These are phyloP conservation scores for Eristalis arbustorum DNA, from an alignment of 2,888 invertebrate species.

Conservation along the genomic window DNA sequence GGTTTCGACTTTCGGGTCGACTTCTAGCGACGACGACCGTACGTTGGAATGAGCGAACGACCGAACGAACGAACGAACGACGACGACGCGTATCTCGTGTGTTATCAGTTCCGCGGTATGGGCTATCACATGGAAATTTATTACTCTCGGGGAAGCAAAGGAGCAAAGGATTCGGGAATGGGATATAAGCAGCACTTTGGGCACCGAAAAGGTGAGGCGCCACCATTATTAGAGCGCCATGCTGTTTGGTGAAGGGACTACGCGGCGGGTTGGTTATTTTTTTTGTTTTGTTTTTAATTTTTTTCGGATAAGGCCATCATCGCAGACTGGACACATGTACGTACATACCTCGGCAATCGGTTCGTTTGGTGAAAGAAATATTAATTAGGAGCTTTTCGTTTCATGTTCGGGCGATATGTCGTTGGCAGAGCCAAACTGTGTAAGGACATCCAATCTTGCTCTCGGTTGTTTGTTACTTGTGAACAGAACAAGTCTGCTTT, in stretches of 20 bases:
- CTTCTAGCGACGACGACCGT: constrained; percentile 25
- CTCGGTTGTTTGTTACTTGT: not conserved
- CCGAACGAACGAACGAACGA: constrained; percentile 19
- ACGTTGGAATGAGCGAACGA: constrained; percentile 28
- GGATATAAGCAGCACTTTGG: constrained; percentile 47
- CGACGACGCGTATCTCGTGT: constrained; percentile 37
- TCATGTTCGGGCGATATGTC: constrained; percentile 22
- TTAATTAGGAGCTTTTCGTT: constrained; percentile 45
- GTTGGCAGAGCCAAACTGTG: not conserved
- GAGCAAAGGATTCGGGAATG: constrained; percentile 22
- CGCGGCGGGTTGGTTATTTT: not conserved
- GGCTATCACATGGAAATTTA: constrained; percentile 66
- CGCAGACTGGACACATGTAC: not conserved
- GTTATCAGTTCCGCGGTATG: constrained; percentile 69
- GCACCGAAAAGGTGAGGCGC: constrained; percentile 65
- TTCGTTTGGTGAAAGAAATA: constrained; percentile 22
- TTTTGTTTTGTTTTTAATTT: not conserved
- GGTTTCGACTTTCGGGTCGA: not conserved
- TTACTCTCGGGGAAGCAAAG: constrained; percentile 59
- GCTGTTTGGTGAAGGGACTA: not conserved
- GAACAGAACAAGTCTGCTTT: not conserved
- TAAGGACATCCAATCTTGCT: not conserved
- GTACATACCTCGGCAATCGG: constrained; percentile 10
- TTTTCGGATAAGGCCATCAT: constrained; percentile 7
- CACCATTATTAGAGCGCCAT: constrained; percentile 60